A percentile compares a stretch with the other conserved stretches of the same genome.
Conservation (phyloP, 2,113 vertebrate species). For the Axis porcinus region DNA sequence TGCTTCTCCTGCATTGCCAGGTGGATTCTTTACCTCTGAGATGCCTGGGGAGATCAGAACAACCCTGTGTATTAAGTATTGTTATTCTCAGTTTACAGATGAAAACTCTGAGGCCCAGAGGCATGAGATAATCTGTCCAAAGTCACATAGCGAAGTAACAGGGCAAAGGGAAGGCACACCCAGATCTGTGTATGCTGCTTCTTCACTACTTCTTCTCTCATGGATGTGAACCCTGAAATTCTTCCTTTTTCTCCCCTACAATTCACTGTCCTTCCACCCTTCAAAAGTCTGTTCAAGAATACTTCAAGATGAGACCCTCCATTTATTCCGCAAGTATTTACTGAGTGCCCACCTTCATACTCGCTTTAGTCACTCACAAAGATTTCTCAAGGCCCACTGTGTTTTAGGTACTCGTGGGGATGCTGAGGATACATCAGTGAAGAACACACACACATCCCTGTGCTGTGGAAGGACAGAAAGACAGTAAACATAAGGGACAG, state of each 20-base stretch:
- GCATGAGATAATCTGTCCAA: not conserved
- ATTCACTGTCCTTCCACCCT: not conserved
- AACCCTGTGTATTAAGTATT: not conserved
- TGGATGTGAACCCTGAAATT: not conserved
- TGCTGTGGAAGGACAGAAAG: not conserved
- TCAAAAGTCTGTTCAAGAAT: not conserved
- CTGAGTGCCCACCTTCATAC: not conserved
- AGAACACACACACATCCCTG: not conserved
- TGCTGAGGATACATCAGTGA: not conserved
- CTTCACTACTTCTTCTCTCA: not conserved
- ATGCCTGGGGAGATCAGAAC: not conserved
- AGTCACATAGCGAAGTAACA: not conserved
- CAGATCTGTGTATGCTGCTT: not conserved
- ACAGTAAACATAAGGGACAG: not conserved
- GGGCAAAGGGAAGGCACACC: not conserved
- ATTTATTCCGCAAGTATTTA: not conserved
- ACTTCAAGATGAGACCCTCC: not conserved
- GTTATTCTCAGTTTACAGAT: not conserved
- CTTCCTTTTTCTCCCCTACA: not conserved
- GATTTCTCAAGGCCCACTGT: not conserved
- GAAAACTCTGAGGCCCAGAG: not conserved
- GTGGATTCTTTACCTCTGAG: not conserved
- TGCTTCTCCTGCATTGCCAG: not conserved
- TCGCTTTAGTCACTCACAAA: not conserved
- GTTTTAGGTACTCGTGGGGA: not conserved